Evolutionary conservation across 2,113 vertebrate species (phyloP).

Genomic region (Tachysurus vachellii): DNA sequence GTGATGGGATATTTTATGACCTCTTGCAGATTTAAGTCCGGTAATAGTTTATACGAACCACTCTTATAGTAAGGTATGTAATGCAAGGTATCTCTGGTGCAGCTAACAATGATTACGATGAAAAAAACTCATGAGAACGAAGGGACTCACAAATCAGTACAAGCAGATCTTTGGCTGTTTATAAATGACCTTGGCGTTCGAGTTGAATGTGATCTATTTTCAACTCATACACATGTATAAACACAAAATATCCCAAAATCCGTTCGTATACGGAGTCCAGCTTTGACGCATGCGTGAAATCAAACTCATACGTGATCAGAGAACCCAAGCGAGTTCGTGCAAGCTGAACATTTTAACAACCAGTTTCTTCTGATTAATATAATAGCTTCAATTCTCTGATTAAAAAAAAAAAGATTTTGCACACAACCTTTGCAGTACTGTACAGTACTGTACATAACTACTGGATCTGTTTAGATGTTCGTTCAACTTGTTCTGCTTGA

Average conservation of each 20-base stretch:
- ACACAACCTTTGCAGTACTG: background rate
- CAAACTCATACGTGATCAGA: background rate
- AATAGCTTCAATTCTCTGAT: background rate
- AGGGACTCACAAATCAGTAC: background rate
- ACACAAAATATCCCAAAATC: background rate
- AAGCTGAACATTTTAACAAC: background rate
- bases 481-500: constrained; percentile 5
- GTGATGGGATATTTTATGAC: background rate
- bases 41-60: background rate
- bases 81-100: background rate
- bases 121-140: background rate
- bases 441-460: background rate
- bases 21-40: background rate
- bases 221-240: background rate
- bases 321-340: background rate
- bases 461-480: too few species aligned
- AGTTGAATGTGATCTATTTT: background rate
- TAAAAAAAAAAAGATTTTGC: background rate
- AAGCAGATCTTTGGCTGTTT: background rate
- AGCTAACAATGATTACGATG: background rate
- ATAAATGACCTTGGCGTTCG: background rate
- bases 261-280: background rate
- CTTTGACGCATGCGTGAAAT: background rate
- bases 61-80: background rate
- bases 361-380: background rate